Evolutionary conservation across 2,113 vertebrate genomes (phyloP).

Genomic region (Poeciliopsis occidentalis): DNA sequence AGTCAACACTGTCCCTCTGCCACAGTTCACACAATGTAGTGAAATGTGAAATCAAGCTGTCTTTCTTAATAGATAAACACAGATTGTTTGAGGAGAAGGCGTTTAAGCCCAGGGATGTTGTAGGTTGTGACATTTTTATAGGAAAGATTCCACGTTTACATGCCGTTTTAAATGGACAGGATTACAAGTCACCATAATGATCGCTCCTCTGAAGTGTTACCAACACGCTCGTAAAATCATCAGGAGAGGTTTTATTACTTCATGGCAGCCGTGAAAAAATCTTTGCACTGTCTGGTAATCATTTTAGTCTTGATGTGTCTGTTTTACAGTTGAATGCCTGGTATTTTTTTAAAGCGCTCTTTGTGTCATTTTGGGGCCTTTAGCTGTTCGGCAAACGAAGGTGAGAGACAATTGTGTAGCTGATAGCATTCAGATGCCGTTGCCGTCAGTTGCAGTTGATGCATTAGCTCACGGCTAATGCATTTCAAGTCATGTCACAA

Average conservation of each 20-base stretch:
- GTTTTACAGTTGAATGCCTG: neutral
- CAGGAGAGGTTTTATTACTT: neutral
- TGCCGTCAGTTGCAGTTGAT: slow-evolving; percentile 14
- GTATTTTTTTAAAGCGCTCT: neutral
- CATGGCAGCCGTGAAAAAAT: neutral
- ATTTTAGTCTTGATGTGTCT: slow-evolving; percentile 2
- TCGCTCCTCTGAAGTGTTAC: neutral
- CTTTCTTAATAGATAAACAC: neutral
- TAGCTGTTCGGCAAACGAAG: neutral
- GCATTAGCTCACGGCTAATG: slow-evolving; percentile 4
- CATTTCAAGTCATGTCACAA: slow-evolving; percentile 5
- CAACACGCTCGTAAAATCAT: neutral
- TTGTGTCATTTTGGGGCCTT: neutral
- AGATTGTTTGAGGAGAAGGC: neutral
- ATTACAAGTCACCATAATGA: neutral
- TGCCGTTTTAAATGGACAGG: neutral
- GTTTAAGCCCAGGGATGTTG: too few relatives aligned
- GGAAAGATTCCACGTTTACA: neutral
- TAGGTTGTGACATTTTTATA: neutral
- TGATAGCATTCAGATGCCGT: neutral
- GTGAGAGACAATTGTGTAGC: slow-evolving; percentile 2
- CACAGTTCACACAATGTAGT: neutral
- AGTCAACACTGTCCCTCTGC: neutral
- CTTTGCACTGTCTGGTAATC: neutral
- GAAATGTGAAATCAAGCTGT: neutral